Evolutionary conservation across 2,113 vertebrate genomes (phyloP), one percentile per base, ranked within the genome.

Genomic region (Neogale vison): DNA sequence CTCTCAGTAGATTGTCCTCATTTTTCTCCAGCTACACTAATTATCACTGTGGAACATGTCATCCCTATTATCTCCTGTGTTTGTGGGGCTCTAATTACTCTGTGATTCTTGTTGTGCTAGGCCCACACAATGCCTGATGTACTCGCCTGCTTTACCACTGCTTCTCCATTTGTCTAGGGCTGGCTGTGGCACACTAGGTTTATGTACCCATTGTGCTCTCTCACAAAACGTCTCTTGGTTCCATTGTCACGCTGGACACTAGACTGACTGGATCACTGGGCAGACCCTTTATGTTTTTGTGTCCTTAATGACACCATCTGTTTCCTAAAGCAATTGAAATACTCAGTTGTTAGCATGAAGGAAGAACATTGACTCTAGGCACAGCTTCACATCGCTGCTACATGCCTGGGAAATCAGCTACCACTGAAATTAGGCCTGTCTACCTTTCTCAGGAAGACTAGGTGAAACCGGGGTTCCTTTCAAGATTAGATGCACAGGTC

Each of bases 251-350:
- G 15, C 7, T 77, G 26, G 55, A 65, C 63, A 34, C 2, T 13
- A 42, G 29, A n/a, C 59, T 55, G 36, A 92, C 29, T 34, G 10
- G 77, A 34, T 80, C 50, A 11, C n/a, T 50, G 17, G 17, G 47
- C 71, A 77, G 59, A 86, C 6, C 84, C 59, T 83, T 34, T 23
- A 20, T 80, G 61, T 23, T 79, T 29, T 77, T 90, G 24, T 83
- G 69, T 77, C 83, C 42, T 82, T 59, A 80, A 47, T 59, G 71
- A 61, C 24, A 85, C 42, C 24, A 8, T 84, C 9, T 79, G 69
- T 80, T 92, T 94, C 45, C 80, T 93, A 87, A 88, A 94, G 79
- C 63, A 89, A 67, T 21, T 55, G 90, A 96, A 69, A 77, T 55
- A 31, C 79, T 79, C 69, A 18, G 11, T 36, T 88, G 69, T 61